Evolutionary conservation across 2,888 invertebrate genomes (phyloP).

Genomic region (Capitulum mitella): DNA sequence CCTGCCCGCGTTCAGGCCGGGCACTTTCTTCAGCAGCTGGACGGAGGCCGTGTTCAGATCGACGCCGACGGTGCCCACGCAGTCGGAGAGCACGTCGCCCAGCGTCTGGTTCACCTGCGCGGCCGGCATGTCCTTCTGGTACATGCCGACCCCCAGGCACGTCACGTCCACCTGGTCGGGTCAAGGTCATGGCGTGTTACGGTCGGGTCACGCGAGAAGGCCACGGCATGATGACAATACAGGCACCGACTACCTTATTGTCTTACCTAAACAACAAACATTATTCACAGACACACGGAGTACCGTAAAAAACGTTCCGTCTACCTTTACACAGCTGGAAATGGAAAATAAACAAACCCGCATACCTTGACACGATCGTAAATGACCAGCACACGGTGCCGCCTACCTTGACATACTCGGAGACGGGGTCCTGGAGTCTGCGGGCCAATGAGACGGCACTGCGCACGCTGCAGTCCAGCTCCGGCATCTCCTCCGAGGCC

Average conservation of each 20-base stretch:
- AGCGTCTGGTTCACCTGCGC: conserved; percentile 62
- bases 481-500: conserved; percentile 73
- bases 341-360: no score
- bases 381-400: no score
- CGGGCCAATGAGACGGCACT: conserved; percentile 70
- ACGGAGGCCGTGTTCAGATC: conserved; percentile 81
- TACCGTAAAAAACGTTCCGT: no score
- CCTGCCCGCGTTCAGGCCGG: conserved; percentile 5
- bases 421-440: conserved; percentile 79
- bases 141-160: conserved; percentile 79
- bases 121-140: conserved; percentile 81
- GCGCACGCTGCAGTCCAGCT: conserved; percentile 73
- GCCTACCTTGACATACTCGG: conserved; percentile 72
- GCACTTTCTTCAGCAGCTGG: conserved; percentile 62
- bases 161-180: conserved; percentile 37
- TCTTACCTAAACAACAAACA: no score
- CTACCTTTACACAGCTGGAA: no score
- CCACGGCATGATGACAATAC: no score
- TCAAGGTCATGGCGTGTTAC: conserved; percentile 45
- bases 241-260: no score
- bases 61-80: conserved; percentile 88
- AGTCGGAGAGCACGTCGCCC: conserved; percentile 74
- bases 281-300: no score
- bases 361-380: no score
- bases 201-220: conserved; percentile 66